phyloP scores from a whole-genome alignment of 2,113 vertebrate species.

The Eretmochelys imbricata region DNA sequence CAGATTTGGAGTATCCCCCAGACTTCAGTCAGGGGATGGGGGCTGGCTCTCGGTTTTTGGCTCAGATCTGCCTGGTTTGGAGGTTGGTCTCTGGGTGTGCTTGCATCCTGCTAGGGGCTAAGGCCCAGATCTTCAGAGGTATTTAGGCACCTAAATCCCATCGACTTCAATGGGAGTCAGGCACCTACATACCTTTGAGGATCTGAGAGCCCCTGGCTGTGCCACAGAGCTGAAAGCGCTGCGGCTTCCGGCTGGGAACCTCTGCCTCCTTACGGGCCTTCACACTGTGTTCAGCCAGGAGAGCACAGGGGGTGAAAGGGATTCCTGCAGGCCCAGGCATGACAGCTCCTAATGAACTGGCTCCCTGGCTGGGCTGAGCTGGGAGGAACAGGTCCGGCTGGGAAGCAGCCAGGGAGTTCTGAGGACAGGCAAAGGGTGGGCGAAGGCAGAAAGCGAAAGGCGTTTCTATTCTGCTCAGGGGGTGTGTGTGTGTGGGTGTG shows the following conservation, averaged over 20 bases:
- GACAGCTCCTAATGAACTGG: not conserved
- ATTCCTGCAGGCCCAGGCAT: not conserved
- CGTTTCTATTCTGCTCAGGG: not conserved
- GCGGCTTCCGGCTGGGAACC: not conserved
- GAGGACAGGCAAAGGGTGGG: not conserved
- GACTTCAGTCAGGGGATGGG: not conserved
- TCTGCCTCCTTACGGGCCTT: not conserved
- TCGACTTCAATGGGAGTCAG: too few species aligned
- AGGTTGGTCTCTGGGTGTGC: not conserved
- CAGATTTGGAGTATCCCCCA: not conserved
- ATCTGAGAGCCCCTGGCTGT: too few species aligned
- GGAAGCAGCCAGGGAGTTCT: not conserved
- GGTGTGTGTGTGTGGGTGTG: not conserved
- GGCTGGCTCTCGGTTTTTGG: not conserved
- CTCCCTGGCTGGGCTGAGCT: not conserved
- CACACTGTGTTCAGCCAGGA: not conserved
- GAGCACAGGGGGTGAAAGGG: not conserved
- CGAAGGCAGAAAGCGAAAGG: not conserved
- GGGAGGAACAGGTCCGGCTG: not conserved
- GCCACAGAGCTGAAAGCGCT: not conserved
- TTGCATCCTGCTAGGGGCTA: not conserved
- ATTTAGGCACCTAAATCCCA: too few species aligned
- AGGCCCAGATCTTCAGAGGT: not conserved
- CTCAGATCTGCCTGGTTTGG: not conserved
- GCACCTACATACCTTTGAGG: too few species aligned